These are phyloP conservation scores for Meloidogyne floridensis DNA, from an alignment of 1,140 invertebrate species.

Conservation along the genomic window DNA sequence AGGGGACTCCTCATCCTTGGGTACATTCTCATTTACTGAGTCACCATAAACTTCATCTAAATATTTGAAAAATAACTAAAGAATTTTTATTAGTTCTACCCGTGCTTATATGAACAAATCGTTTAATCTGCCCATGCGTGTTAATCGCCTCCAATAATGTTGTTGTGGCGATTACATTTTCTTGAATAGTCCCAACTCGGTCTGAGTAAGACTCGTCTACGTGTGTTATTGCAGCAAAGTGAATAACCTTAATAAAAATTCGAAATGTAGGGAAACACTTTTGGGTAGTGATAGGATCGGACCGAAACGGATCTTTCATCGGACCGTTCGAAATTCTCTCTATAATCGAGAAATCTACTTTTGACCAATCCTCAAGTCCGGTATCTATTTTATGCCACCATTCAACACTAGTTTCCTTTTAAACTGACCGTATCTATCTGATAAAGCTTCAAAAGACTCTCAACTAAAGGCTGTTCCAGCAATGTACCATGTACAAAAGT, in stretches of 20 bases:
- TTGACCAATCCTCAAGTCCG: too few species aligned
- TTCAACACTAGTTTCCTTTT: too few species aligned
- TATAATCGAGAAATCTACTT: too few species aligned
- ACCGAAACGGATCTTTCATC: too few species aligned
- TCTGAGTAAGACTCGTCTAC: constrained; percentile 66
- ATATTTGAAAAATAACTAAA: background rate
- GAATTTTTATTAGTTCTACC: constrained; percentile 38
- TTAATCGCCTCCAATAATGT: constrained; percentile 60
- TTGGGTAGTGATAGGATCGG: too few species aligned
- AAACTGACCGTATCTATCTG: constrained; percentile 41
- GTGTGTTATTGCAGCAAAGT: constrained; percentile 66
- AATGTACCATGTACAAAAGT: constrained; percentile 55
- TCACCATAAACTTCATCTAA: constrained; percentile 65
- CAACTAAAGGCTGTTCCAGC: constrained; percentile 47
- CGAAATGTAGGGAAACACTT: too few species aligned
- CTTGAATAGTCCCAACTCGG: constrained; percentile 65
- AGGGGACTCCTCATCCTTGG: constrained; percentile 58
- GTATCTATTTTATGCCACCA: too few species aligned
- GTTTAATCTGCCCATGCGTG: constrained; percentile 40
- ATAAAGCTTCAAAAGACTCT: constrained; percentile 48
- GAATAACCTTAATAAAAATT: constrained; percentile 56
- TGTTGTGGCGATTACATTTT: constrained; percentile 64
- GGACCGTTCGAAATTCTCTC: too few species aligned
- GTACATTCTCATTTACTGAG: constrained; percentile 51
- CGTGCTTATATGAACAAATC: constrained; percentile 66